Base-by-base conservation (phyloP, 1,140 invertebrate species). In the Drosophila ironensis region DNA sequence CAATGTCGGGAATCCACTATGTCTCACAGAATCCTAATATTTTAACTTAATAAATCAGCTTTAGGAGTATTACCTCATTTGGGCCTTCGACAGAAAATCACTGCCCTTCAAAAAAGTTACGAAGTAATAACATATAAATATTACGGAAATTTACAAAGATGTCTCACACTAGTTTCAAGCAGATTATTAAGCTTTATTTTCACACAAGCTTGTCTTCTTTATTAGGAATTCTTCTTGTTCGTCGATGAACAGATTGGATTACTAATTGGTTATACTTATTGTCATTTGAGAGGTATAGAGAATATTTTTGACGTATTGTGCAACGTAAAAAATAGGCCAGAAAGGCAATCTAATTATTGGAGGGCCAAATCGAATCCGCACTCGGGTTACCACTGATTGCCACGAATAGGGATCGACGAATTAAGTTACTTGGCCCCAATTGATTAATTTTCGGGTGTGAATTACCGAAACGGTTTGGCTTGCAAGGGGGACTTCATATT, bases 261-360 rank as follows among this genome's bases (percentile, higher is more conserved):
- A 27, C 22, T 47, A 44, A 47, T 56, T 61, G 54, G 25, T 47
- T 67, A 46, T 27, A 27, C 40, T 27, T 37, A 37, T 38, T 46
- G 68, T 19, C 27, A 63, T 19, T 3, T 9, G 19, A 44, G 25
- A 38, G 4, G 6, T 14, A n/a, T 2, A 8, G 4, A 14, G 2
- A 4, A 44, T 48, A 4, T 19, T 37, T 38, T 51, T 6, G 30
- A 6, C 12, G n/a, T 63, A 63, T 75, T 69, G 19, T 35, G 38
- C 35, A 63, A 77, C 60, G 24, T 8, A 6, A 38, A 35, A 44
- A 14, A 48, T 12, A 44, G 28, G 2, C 6, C 24, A 0, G 5
- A 33, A 12, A 33, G 42, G 11, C 28, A 66, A 33, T 17, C 33
- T 19, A 50, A 38, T 64, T 64, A 64, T 64, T 17, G 12, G 8